Percentiles rank a stretch among this genome's conserved stretches.
Evolutionary conservation across 1,140 invertebrate genomes (phyloP).

Genomic region (Scaptomyza graminum): DNA sequence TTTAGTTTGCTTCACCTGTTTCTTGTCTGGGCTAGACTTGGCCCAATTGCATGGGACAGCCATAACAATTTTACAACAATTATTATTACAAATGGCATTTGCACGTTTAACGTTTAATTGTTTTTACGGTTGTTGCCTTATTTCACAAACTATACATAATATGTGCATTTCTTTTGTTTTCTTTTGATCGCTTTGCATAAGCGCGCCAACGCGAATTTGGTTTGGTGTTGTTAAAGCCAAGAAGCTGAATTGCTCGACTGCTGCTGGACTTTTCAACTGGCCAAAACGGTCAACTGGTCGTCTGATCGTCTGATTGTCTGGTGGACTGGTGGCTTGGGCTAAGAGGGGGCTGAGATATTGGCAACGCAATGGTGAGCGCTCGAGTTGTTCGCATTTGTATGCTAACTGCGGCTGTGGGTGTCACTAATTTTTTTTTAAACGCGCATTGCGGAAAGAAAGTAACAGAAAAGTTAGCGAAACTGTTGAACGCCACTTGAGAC

Average conservation of each 20-base stretch:
- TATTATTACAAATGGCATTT: slow-evolving; percentile 43
- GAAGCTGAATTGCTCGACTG: background rate
- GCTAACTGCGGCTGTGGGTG: slow-evolving; percentile 40
- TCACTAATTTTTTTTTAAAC: slow-evolving; percentile 36
- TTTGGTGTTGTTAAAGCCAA: slow-evolving; percentile 17
- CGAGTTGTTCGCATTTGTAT: slow-evolving; percentile 44
- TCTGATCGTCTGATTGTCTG: background rate
- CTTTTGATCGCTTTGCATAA: slow-evolving; percentile 41
- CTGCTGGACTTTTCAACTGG: background rate
- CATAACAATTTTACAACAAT: slow-evolving; percentile 42
- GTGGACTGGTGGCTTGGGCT: too few species aligned
- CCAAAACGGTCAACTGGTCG: background rate
- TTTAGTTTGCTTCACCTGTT: slow-evolving; percentile 3
- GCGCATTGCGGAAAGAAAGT: slow-evolving; percentile 46
- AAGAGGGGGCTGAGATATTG: slow-evolving; percentile 23
- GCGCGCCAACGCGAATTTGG: slow-evolving; percentile 31
- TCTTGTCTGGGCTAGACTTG: slow-evolving; percentile 9
- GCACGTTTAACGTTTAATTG: slow-evolving; percentile 40
- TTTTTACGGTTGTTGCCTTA: slow-evolving; percentile 12
- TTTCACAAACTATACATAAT: slow-evolving; percentile 47
- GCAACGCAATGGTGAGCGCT: slow-evolving; percentile 32
- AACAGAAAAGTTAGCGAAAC: slow-evolving; percentile 17
- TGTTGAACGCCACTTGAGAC: slow-evolving; percentile 18
- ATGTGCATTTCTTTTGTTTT: slow-evolving; percentile 49
- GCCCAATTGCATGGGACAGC: slow-evolving; percentile 29